Conservation (phyloP, 2,797 vertebrate genomes). For the Gambelia wislizenii region DNA sequence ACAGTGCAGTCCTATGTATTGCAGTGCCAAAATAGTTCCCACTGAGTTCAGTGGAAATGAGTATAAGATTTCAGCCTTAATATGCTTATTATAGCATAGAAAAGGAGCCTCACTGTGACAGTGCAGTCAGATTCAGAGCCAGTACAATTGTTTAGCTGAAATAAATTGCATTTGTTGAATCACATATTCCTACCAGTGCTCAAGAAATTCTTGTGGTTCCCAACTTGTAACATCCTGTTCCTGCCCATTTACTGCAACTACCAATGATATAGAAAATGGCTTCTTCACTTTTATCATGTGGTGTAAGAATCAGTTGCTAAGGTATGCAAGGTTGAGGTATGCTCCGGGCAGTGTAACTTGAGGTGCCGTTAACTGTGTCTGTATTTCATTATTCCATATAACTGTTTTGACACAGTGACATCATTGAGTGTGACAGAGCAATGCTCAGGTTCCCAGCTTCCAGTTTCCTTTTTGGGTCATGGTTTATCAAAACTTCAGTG, state of each 20-base stretch:
- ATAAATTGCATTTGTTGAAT: constrained; percentile 8
- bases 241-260: neutral
- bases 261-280: neutral
- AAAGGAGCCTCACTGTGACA: neutral
- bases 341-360: neutral
- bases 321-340: neutral
- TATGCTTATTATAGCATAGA: neutral
- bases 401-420: neutral
- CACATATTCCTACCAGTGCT: neutral
- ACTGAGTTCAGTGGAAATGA: neutral
- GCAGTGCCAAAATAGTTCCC: neutral
- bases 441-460: constrained; percentile 5
- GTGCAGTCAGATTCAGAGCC: neutral
- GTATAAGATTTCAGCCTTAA: neutral
- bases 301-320: neutral
- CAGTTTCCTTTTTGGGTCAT: neutral
- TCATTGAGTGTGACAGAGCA: constrained; percentile 6
- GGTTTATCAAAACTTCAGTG: neutral
- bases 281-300: neutral
- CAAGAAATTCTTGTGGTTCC: neutral
- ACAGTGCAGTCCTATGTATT: neutral
- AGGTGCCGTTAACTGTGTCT: neutral
- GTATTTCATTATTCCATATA: constrained; percentile 3
- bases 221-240: neutral
- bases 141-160: neutral